These are phyloP conservation scores for Chloroclysta siterata DNA, from an alignment of 2,888 invertebrate species.

Conservation along the genomic window DNA sequence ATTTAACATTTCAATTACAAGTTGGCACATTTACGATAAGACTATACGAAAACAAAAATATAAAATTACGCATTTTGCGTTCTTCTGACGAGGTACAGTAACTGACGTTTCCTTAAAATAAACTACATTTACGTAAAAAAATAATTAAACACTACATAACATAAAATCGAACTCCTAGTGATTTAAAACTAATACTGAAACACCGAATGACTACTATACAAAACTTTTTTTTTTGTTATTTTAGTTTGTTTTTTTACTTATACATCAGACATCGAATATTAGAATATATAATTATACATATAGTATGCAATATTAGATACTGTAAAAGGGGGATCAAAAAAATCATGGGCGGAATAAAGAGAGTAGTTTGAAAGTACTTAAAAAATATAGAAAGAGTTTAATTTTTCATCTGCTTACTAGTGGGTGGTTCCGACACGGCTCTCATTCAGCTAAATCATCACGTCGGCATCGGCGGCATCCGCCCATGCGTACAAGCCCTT, in stretches of 20 bases:
- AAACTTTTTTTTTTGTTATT: conserved; percentile 50
- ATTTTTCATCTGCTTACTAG: conserved; percentile 1
- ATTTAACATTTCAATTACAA: conserved; percentile 50
- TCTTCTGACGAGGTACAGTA: conserved; percentile 58
- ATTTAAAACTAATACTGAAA: conserved; percentile 81
- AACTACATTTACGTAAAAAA: conserved; percentile 73
- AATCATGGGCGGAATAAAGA: conserved; percentile 33
- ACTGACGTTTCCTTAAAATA: conserved; percentile 67
- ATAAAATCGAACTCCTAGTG: conserved; percentile 77
- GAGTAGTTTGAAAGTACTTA: conserved; percentile 13
- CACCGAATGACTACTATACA: conserved; percentile 65
- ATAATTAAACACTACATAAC: conserved; percentile 77
- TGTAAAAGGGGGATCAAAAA: conserved; percentile 34
- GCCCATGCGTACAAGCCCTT: conserved; percentile 25
- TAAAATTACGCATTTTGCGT: conserved; percentile 49
- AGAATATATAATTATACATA: conserved; percentile 38
- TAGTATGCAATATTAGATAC: conserved; percentile 28
- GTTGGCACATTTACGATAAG: conserved; percentile 46
- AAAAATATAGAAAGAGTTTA: conserved; percentile 10
- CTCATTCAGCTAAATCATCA: conserved; percentile 2
- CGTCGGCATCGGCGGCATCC: conserved; percentile 5
- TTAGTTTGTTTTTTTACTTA: conserved; percentile 52
- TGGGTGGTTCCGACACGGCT: conserved; percentile 1
- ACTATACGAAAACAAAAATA: conserved; percentile 55
- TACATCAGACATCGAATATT: conserved; percentile 65